Conservation (phyloP, 2,888 invertebrate genomes). For the Chrysodeixis includens region DNA sequence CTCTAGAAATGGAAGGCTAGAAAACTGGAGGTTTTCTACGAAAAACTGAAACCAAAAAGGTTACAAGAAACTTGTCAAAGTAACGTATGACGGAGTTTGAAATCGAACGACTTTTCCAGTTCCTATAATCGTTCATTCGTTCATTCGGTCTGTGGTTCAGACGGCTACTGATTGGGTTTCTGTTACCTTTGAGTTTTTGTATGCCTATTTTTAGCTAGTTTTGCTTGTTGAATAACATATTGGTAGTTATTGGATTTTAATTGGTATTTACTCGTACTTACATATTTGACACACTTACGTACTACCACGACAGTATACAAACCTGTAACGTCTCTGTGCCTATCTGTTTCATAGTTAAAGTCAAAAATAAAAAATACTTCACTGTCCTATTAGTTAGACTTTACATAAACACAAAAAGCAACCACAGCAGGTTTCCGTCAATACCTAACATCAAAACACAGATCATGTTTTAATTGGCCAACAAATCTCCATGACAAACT, state of each 20-base stretch:
- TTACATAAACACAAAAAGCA: too few relatives aligned
- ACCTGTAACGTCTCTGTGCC: too few relatives aligned
- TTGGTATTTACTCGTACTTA: too few relatives aligned
- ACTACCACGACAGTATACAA: too few relatives aligned
- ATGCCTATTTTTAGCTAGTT: neutral
- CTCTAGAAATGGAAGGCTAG: constrained; percentile 39
- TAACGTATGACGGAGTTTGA: neutral
- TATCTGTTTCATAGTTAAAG: too few relatives aligned
- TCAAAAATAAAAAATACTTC: too few relatives aligned
- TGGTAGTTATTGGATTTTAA: too few relatives aligned
- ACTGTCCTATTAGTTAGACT: too few relatives aligned
- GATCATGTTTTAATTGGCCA: constrained; percentile 1
- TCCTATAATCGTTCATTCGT: constrained; percentile 6
- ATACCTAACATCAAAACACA: neutral
- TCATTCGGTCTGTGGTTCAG: constrained; percentile 2
- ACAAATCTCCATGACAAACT: constrained; percentile 13
- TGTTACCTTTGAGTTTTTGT: neutral
- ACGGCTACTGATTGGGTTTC: neutral
- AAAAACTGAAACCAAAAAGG: neutral
- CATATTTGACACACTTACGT: too few relatives aligned
- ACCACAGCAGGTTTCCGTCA: too few relatives aligned
- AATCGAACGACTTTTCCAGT: neutral
- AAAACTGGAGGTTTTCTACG: constrained; percentile 29
- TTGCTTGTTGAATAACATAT: neutral
- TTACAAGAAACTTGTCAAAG: constrained; percentile 3